Percentiles rank a stretch among this genome's conserved stretches.
phyloP scores from a whole-genome alignment of 2,888 invertebrate genomes.

The Willowsia nigromaculata region DNA sequence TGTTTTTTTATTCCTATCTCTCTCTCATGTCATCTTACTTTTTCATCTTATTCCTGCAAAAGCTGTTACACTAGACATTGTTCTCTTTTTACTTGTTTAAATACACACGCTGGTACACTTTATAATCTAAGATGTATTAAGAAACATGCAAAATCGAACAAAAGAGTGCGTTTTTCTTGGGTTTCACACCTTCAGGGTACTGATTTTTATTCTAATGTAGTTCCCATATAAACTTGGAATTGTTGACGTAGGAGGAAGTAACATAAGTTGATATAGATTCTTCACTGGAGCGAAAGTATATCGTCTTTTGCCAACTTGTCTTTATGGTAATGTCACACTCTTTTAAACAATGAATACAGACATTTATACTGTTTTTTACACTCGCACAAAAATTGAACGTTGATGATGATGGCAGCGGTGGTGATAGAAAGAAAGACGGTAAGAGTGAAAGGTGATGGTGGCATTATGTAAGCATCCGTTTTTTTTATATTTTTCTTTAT shows the following conservation, averaged over 20 bases:
- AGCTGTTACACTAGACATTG: background rate
- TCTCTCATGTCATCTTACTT: conserved; percentile 28
- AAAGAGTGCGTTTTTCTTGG: conserved; percentile 23
- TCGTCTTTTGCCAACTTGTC: conserved; percentile 47
- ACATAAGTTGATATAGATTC: background rate
- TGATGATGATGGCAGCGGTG: background rate
- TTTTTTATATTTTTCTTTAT: conserved; percentile 60
- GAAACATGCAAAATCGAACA: conserved; percentile 14
- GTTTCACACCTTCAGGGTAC: conserved; percentile 62
- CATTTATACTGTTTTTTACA: conserved; percentile 38
- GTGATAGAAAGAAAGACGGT: conserved; percentile 5
- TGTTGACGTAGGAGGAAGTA: background rate
- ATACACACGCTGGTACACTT: background rate
- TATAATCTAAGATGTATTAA: background rate
- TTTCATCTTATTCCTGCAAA: background rate
- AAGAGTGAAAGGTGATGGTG: conserved; percentile 57
- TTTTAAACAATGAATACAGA: conserved; percentile 40
- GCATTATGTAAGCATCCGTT: conserved; percentile 53
- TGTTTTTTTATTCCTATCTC: conserved; percentile 7
- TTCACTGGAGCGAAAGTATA: conserved; percentile 31
- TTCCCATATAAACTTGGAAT: background rate
- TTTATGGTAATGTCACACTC: conserved; percentile 54
- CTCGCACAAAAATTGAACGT: conserved; percentile 21
- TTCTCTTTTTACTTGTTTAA: conserved; percentile 26
- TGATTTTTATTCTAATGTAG: conserved; percentile 60